Evolutionary conservation across 2,888 invertebrate species (phyloP).

Genomic region (Sycophila texana): DNA sequence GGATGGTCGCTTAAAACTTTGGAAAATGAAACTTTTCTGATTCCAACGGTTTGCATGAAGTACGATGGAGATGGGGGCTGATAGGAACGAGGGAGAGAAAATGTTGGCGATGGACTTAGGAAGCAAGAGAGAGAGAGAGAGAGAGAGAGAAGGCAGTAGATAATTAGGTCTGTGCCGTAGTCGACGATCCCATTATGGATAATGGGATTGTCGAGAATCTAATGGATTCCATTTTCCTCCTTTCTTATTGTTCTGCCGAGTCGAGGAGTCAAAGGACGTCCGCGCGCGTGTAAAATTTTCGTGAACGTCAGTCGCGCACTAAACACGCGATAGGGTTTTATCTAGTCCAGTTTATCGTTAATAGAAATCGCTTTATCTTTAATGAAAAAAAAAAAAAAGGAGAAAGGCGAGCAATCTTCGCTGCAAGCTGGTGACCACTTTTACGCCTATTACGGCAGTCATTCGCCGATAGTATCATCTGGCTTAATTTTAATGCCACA

Average conservation of each 20-base stretch:
- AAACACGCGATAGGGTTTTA: too few species aligned
- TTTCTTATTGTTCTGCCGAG: background rate
- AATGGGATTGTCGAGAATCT: constrained; percentile 57
- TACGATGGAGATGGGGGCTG: background rate
- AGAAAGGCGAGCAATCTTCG: background rate
- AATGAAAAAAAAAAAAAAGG: constrained; percentile 14
- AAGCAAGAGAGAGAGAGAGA: background rate
- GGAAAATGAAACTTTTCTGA: background rate
- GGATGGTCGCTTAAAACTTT: background rate
- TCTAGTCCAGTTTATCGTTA: constrained; percentile 21
- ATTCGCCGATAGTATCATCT: constrained; percentile 15
- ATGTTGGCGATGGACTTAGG: constrained; percentile 5
- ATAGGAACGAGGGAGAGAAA: background rate
- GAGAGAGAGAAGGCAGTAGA: constrained; percentile 20
- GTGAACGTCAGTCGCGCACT: background rate
- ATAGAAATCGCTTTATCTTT: constrained; percentile 26
- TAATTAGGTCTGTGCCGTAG: constrained; percentile 52
- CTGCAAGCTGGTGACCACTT: background rate
- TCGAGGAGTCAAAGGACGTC: constrained; percentile 8
- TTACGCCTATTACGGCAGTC: constrained; percentile 32
- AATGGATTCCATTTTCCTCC: constrained; percentile 54
- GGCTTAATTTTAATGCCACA: constrained; percentile 36
- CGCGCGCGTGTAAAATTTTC: constrained; percentile 24
- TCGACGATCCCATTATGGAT: constrained; percentile 57
- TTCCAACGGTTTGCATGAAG: background rate